Conservation (phyloP, 2,888 invertebrate genomes). For the Hydriomena furcata region DNA sequence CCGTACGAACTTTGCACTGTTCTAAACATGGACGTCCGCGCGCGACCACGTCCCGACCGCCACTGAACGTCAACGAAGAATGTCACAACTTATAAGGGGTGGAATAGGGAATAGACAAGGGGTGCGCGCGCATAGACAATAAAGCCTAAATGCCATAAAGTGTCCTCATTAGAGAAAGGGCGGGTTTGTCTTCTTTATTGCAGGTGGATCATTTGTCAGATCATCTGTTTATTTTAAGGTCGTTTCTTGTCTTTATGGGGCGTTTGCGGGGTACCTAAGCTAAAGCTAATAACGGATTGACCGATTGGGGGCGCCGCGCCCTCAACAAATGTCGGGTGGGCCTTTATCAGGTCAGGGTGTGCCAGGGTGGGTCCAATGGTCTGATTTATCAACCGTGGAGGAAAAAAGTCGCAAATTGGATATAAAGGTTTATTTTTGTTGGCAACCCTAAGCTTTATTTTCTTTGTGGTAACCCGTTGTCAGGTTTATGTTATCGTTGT, state of each 20-base stretch:
- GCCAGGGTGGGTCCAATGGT: slow-evolving; percentile 58
- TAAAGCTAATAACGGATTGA: slow-evolving; percentile 61
- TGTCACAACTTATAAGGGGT: slow-evolving; percentile 66
- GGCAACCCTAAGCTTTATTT: slow-evolving; percentile 28
- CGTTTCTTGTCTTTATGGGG: slow-evolving; percentile 71
- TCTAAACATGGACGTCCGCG: slow-evolving; percentile 39
- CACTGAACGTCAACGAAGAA: slow-evolving; percentile 57
- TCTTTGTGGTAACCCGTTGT: slow-evolving; percentile 33
- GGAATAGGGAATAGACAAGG: slow-evolving; percentile 43
- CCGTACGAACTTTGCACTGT: slow-evolving; percentile 37
- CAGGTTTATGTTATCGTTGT: slow-evolving; percentile 32
- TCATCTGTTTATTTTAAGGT: slow-evolving; percentile 81
- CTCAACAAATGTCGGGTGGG: slow-evolving; percentile 66
- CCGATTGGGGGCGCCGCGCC: slow-evolving; percentile 71
- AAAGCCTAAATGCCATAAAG: slow-evolving; percentile 76
- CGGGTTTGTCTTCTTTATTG: slow-evolving; percentile 72
- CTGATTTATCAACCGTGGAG: slow-evolving; percentile 67
- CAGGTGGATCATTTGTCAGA: slow-evolving; percentile 68
- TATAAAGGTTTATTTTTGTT: slow-evolving; percentile 47
- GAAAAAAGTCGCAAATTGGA: slow-evolving; percentile 61
- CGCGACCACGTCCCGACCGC: slow-evolving; percentile 52
- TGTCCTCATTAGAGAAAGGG: slow-evolving; percentile 80
- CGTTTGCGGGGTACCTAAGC: slow-evolving; percentile 62
- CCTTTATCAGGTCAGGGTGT: slow-evolving; percentile 67
- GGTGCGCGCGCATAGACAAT: slow-evolving; percentile 79